These are phyloP conservation scores for Merodon equestris DNA, from an alignment of 2,888 invertebrate genomes.

Conservation along the genomic window DNA sequence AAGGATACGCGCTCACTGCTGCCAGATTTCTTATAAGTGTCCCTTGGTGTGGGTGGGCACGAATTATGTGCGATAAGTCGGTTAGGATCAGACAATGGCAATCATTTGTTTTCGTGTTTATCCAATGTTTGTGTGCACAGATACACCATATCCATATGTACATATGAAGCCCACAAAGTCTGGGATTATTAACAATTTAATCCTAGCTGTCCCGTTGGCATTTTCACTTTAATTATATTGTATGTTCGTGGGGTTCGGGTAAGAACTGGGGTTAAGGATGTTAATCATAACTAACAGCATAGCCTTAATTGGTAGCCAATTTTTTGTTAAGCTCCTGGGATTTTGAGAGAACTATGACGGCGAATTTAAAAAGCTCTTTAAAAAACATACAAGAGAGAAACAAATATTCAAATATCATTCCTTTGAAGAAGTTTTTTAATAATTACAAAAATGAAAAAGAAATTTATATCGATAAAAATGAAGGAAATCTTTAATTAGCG, in stretches of 20 bases:
- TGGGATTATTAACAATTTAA: constrained; percentile 52
- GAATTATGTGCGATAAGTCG: too few species aligned
- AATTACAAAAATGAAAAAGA: too few species aligned
- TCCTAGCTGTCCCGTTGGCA: constrained; percentile 30
- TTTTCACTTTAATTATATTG: constrained; percentile 17
- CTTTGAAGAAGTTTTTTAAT: too few species aligned
- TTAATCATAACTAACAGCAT: not conserved
- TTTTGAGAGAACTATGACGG: too few species aligned
- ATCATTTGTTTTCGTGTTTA: not conserved
- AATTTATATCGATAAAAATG: too few species aligned
- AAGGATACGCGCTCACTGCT: too few species aligned
- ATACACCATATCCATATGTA: constrained; percentile 4
- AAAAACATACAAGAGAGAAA: too few species aligned
- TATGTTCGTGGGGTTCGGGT: not conserved
- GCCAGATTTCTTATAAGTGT: too few species aligned
- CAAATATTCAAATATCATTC: too few species aligned
- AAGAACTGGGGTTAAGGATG: constrained; percentile 7
- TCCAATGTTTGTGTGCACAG: not conserved
- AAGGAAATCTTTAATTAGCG: too few species aligned
- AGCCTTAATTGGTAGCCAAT: not conserved
- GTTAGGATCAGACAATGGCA: not conserved
- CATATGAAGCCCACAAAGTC: not conserved
- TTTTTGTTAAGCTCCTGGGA: not conserved
- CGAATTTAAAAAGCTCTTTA: too few species aligned
- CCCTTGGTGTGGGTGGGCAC: too few species aligned